phyloP scores from a whole-genome alignment of 2,797 vertebrate species.

The Danionella dracula region DNA sequence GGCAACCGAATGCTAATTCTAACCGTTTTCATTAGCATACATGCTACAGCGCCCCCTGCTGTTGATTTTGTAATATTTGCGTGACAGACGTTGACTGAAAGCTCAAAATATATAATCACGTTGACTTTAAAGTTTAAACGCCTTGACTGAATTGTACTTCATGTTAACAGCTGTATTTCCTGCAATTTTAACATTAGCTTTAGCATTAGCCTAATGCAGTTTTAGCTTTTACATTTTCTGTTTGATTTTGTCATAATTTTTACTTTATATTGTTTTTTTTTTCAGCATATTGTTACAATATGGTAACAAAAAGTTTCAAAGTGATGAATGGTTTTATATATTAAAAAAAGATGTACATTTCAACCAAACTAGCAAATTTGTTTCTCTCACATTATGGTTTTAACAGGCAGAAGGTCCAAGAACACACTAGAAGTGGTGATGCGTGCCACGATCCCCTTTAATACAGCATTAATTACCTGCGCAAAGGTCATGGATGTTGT shows the following conservation, averaged over 20 bases:
- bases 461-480: conserved; percentile 59
- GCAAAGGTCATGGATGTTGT: conserved; percentile 63
- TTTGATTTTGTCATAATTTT: too few species aligned
- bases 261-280: too few species aligned
- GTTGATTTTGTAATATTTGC: conserved; percentile 14
- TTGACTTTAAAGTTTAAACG: background rate
- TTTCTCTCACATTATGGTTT: too few species aligned
- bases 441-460: conserved; percentile 41
- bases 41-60: conserved; percentile 42
- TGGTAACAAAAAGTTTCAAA: too few species aligned
- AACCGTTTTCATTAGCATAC: conserved; percentile 10
- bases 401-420: conserved; percentile 19
- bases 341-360: conserved; percentile 24
- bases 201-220: background rate
- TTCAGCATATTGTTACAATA: too few species aligned
- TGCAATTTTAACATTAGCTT: too few species aligned
- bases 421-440: conserved; percentile 21
- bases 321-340: too few species aligned
- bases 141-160: background rate
- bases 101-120: too few species aligned
- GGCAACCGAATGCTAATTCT: conserved; percentile 39
- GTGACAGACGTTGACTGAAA: background rate
- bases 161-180: too few species aligned
- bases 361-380: too few species aligned
- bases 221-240: too few species aligned